Evolutionary conservation across 2,797 vertebrate species (phyloP).

Genomic region (Erithacus rubecula): DNA sequence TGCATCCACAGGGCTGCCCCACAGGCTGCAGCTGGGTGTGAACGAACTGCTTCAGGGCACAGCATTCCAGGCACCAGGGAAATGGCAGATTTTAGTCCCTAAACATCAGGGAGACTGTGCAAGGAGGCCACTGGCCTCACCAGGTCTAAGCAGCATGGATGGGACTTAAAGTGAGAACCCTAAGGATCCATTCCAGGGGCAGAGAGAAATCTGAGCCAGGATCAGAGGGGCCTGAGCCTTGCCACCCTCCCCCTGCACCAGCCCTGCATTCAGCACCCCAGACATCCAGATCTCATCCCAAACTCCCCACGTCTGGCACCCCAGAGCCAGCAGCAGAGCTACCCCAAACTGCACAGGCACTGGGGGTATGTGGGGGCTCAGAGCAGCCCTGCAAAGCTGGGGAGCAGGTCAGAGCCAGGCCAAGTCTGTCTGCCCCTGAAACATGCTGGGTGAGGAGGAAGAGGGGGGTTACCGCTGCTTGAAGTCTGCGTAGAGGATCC

Average conservation of each 20-base stretch:
- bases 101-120: not conserved
- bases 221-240: not conserved
- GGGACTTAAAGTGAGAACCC: not conserved
- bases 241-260: not conserved
- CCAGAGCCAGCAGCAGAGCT: not conserved
- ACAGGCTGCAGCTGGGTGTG: not conserved
- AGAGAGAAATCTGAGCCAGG: not conserved
- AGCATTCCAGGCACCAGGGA: not conserved
- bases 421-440: not conserved
- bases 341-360: not conserved
- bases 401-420: not conserved
- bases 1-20: not conserved
- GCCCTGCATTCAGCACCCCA: not conserved
- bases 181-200: not conserved
- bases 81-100: not conserved
- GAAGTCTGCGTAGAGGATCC: constrained; percentile 89
- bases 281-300: not conserved
- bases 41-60: not conserved
- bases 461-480: constrained; percentile 83
- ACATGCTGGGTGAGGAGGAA: not conserved
- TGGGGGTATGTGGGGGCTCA: not conserved
- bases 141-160: not conserved
- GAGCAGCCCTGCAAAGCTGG: not conserved
- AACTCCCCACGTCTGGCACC: not conserved
- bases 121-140: not conserved